Evolutionary conservation across 92 coral and sea anemone genomes (phyloP).

Genomic region (Paragorgia papillata): DNA sequence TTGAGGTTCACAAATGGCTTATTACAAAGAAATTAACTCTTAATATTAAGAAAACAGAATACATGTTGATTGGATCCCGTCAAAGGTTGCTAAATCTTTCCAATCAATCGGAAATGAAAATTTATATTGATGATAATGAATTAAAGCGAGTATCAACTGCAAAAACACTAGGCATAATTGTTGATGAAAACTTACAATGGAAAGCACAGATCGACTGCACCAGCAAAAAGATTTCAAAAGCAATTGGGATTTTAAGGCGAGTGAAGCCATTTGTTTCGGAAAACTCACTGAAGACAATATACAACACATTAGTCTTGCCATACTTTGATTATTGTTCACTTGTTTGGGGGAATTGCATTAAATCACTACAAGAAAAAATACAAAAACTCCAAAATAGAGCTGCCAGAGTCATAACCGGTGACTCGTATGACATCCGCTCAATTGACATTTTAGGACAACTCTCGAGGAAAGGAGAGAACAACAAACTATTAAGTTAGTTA

Average conservation of each 20-base stretch:
- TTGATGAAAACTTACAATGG: constrained; percentile 16
- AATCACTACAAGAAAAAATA: constrained; percentile 8
- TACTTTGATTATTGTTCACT: constrained; percentile 30
- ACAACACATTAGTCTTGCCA: constrained; percentile 24
- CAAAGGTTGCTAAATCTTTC: constrained; percentile 19
- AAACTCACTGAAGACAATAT: not conserved
- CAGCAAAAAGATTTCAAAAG: constrained; percentile 9
- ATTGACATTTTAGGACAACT: constrained; percentile 16
- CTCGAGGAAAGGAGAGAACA: constrained; percentile 10
- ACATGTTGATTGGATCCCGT: constrained; percentile 22
- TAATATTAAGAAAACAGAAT: constrained; percentile 16
- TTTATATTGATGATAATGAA: constrained; percentile 1
- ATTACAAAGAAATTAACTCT: constrained; percentile 10
- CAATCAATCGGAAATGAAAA: not conserved
- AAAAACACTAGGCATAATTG: constrained; percentile 18
- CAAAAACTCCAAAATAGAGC: constrained; percentile 38
- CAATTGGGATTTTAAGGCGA: constrained; percentile 4
- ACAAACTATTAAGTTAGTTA: constrained; percentile 1
- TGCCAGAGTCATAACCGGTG: constrained; percentile 18
- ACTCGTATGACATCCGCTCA: constrained; percentile 17
- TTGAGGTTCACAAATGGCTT: constrained; percentile 12
- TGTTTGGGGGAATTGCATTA: constrained; percentile 27
- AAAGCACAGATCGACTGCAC: not conserved
- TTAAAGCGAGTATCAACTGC: constrained; percentile 1
- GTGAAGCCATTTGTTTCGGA: not conserved